These are phyloP conservation scores for Pogonocherus hispidulus DNA, from an alignment of 2,888 invertebrate genomes.

Conservation along the genomic window DNA sequence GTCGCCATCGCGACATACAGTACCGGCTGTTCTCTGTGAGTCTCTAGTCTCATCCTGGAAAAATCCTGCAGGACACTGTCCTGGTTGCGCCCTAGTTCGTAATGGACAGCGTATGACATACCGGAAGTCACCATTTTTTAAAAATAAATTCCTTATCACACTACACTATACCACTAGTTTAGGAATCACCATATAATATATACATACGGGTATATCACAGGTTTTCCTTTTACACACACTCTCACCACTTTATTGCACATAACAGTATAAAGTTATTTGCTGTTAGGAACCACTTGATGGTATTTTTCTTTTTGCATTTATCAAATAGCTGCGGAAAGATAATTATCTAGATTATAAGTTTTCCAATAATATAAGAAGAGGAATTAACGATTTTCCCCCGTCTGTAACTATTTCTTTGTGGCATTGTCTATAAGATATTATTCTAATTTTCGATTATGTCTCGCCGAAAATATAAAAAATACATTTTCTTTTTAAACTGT, in stretches of 20 bases:
- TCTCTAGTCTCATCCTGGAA: slow-evolving; percentile 72
- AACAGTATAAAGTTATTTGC: background rate
- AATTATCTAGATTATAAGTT: background rate
- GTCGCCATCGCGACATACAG: slow-evolving; percentile 80
- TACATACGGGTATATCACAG: slow-evolving; percentile 20
- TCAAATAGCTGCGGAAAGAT: background rate
- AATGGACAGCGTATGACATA: slow-evolving; percentile 76
- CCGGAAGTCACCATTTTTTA: slow-evolving; percentile 74
- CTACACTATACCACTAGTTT: slow-evolving; percentile 29
- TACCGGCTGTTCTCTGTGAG: slow-evolving; percentile 75
- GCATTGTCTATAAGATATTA: no score
- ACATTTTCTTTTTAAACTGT: no score
- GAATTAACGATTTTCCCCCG: no score
- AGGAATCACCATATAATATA: slow-evolving; percentile 32
- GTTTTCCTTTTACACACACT: slow-evolving; percentile 15
- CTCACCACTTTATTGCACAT: slow-evolving; percentile 13
- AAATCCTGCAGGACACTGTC: slow-evolving; percentile 76
- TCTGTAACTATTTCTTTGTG: no score
- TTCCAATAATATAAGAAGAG: no score
- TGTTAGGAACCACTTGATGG: background rate
- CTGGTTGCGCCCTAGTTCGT: slow-evolving; percentile 66
- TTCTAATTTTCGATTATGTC: no score
- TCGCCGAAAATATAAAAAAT: no score
- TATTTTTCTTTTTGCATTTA: background rate
- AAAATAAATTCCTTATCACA: slow-evolving; percentile 28